These are phyloP conservation scores for Scaptomyza hsui DNA, from an alignment of 1,140 invertebrate species.

Conservation along the genomic window DNA sequence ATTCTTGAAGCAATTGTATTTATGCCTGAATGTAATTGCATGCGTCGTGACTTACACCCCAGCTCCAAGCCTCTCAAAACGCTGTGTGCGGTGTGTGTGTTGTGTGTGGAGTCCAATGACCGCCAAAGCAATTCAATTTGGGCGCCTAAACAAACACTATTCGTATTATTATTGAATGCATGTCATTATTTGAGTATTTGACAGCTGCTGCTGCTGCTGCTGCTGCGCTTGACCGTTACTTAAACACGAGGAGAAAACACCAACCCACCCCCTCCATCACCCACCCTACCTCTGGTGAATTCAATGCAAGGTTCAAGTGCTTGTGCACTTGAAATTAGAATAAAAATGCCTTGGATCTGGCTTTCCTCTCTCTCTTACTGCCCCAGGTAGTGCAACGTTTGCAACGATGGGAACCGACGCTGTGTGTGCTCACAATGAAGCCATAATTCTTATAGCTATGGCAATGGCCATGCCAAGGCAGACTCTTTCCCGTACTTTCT, in stretches of 20 bases:
- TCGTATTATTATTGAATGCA: slow-evolving; percentile 65
- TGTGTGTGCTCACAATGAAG: slow-evolving; percentile 61
- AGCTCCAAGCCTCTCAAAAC: not conserved
- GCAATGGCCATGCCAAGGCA: slow-evolving; percentile 33
- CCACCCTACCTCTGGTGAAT: slow-evolving; percentile 23
- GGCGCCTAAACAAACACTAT: slow-evolving; percentile 67
- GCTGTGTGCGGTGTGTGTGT: slow-evolving; percentile 26
- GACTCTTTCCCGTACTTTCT: slow-evolving; percentile 5
- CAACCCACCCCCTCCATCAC: no score
- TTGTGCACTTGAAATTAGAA: slow-evolving; percentile 69
- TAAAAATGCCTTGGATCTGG: slow-evolving; percentile 59
- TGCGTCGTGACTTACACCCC: slow-evolving; percentile 54
- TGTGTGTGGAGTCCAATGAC: slow-evolving; percentile 3
- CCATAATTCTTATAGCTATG: slow-evolving; percentile 69
- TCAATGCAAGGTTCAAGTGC: slow-evolving; percentile 51
- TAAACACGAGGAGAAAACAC: slow-evolving; percentile 26
- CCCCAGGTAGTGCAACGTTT: not conserved
- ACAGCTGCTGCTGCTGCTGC: slow-evolving; percentile 33
- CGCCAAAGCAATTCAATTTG: slow-evolving; percentile 19
- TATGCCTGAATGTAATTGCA: slow-evolving; percentile 72
- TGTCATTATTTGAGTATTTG: slow-evolving; percentile 75
- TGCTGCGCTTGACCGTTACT: slow-evolving; percentile 54
- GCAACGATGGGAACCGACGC: slow-evolving; percentile 48
- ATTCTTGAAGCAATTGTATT: slow-evolving; percentile 75
- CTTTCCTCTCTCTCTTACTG: not conserved